Evolutionary conservation across 2,797 vertebrate species (phyloP).

Genomic region (Sebastolobus alascanus): DNA sequence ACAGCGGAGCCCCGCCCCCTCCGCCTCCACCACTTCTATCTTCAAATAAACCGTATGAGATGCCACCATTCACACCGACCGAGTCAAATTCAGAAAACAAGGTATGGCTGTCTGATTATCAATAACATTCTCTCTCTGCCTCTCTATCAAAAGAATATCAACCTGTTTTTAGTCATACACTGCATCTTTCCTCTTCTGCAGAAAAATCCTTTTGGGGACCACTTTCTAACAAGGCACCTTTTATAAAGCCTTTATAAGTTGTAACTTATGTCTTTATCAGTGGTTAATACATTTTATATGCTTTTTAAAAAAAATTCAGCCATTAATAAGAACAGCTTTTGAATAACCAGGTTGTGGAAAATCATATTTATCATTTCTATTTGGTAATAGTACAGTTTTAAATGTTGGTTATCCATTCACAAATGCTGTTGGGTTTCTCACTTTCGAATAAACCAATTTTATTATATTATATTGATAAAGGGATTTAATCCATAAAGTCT

Average conservation of each 20-base stretch:
- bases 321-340: background rate
- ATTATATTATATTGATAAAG: no score
- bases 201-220: background rate
- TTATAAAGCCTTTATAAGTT: background rate
- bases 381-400: background rate
- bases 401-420: background rate
- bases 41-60: slow-evolving; percentile 38
- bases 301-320: background rate
- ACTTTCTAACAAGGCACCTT: background rate
- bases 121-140: background rate
- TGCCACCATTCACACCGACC: slow-evolving; percentile 19
- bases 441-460: background rate
- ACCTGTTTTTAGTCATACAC: background rate
- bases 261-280: background rate
- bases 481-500: background rate
- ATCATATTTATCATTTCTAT: background rate
- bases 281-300: background rate
- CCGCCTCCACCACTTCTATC: slow-evolving; percentile 57
- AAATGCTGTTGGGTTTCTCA: background rate
- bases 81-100: slow-evolving; percentile 61
- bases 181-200: background rate
- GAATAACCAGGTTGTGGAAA: background rate
- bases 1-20: slow-evolving; percentile 41
- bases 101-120: slow-evolving; percentile 48
- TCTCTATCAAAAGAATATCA: background rate